These are phyloP conservation scores for Apamea monoglypha DNA, from an alignment of 2,888 invertebrate species.

Conservation along the genomic window DNA sequence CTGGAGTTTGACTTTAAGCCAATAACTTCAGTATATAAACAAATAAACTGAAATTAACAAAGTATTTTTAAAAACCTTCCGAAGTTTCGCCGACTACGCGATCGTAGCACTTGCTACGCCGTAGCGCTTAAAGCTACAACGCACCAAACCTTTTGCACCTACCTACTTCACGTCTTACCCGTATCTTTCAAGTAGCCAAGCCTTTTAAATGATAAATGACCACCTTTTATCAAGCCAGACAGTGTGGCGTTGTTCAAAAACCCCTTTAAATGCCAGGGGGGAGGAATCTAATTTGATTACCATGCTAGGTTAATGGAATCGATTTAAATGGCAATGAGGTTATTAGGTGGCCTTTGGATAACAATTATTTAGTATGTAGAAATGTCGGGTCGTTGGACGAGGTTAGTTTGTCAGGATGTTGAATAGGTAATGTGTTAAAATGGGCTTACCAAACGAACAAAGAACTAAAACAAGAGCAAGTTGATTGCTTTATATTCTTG, in stretches of 20 bases:
- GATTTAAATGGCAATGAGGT: conserved; percentile 61
- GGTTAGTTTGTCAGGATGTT: conserved; percentile 12
- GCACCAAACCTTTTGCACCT: conserved; percentile 19
- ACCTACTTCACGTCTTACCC: conserved; percentile 1
- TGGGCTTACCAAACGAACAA: neutral
- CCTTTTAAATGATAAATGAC: conserved; percentile 71
- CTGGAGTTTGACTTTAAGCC: too few relatives aligned
- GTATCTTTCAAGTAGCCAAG: conserved; percentile 49
- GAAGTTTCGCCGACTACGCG: neutral
- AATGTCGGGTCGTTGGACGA: conserved; percentile 27
- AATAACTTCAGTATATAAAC: neutral
- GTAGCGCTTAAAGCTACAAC: conserved; percentile 17
- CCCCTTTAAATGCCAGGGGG: conserved; percentile 45
- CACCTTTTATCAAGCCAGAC: conserved; percentile 67
- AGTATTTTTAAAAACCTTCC: neutral
- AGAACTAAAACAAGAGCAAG: neutral
- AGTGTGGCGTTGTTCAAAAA: conserved; percentile 68
- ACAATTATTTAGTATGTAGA: conserved; percentile 28
- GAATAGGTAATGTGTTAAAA: conserved; percentile 12
- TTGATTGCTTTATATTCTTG: neutral
- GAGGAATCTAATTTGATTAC: conserved; percentile 71
- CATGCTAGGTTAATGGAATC: conserved; percentile 69
- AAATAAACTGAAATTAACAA: neutral
- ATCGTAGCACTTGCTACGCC: conserved; percentile 46
- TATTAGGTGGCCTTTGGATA: conserved; percentile 51